Base-by-base conservation (phyloP, 2,888 invertebrate species). In the Drosophila subquinaria region DNA sequence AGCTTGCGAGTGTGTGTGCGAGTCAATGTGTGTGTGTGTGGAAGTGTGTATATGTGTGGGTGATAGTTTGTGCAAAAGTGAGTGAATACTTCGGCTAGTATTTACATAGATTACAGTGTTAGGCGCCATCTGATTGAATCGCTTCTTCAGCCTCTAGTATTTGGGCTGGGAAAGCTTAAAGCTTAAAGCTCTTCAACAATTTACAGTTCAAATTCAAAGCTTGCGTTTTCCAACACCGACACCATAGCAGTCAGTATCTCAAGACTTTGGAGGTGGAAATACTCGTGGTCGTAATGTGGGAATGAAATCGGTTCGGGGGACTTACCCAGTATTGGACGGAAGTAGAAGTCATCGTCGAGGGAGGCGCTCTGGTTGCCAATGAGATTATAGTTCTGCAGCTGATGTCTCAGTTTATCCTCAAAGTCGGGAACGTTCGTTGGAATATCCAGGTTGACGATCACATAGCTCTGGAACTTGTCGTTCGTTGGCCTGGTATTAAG, bases 251-350 rank as follows among this genome's bases (percentile, higher is more conserved):
- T 55, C 45, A 59, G 38, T 35, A 33, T n/a, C 38, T 48, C 33
- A 36, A 50, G 50, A 60, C 50, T 33, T 51, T 42, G 36, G 10
- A 13, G 5, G 42, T 42, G 51, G 15, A n/a, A 30, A 30, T 6
- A 30, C 30, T 8, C 8, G 30, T 8, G 8, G 30, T 30, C 30
- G 30, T 9, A 20, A 9, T 56, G 55, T 20, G 30, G 4, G 3
- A 30, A 55, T 57, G 38, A 23, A 30, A 43, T 36, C 20, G 42
- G 1, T 38, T 42, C 11, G 40, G 30, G 4, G 15, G 10, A 88
- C 92, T 91, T 81, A 92, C 92, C 92, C 65, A 64, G 69, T 0
- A 86, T 71, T 3, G 65, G 75, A 36, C 69, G 64, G 79, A 89
- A 92, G 38, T 81, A 83, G 70, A 82, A 92, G 3, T 81, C 62